A percentile compares a stretch with the other conserved stretches of the same genome.
Conservation (phyloP, 1,140 invertebrate genomes). For the Drosophila guanche region DNA sequence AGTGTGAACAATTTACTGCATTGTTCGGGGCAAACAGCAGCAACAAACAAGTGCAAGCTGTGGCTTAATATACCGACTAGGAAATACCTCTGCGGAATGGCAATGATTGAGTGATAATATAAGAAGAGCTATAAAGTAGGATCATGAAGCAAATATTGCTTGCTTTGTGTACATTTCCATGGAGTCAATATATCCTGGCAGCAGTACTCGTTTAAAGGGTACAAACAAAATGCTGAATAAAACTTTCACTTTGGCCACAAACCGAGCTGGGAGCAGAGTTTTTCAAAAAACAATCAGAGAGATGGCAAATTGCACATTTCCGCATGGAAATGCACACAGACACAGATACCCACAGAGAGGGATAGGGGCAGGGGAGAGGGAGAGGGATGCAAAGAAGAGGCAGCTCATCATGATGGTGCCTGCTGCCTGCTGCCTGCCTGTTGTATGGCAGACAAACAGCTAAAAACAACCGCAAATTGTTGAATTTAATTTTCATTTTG, state of each 20-base stretch:
- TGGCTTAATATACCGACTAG: no score
- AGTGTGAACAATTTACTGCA: constrained; percentile 40
- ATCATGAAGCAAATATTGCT: no score
- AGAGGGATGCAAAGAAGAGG: not conserved
- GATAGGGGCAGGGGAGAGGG: not conserved
- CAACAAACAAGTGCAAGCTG: not conserved
- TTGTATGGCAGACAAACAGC: constrained; percentile 53
- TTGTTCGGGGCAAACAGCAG: constrained; percentile 20
- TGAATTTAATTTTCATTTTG: constrained; percentile 76
- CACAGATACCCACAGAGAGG: not conserved
- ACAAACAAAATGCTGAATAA: constrained; percentile 38
- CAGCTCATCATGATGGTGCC: constrained; percentile 17
- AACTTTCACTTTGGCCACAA: constrained; percentile 48
- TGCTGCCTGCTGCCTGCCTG: constrained; percentile 23
- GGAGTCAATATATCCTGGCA: no score
- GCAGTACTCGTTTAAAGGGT: no score
- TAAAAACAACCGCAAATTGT: constrained; percentile 70
- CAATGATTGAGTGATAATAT: not conserved
- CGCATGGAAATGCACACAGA: constrained; percentile 54
- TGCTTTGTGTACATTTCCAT: no score
- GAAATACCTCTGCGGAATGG: no score
- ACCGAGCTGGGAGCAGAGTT: constrained; percentile 40
- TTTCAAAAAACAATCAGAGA: constrained; percentile 62
- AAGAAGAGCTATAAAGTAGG: not conserved
- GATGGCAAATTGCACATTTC: constrained; percentile 65